Base-by-base conservation (phyloP, 2,113 vertebrate species). In the Chauna torquata region DNA sequence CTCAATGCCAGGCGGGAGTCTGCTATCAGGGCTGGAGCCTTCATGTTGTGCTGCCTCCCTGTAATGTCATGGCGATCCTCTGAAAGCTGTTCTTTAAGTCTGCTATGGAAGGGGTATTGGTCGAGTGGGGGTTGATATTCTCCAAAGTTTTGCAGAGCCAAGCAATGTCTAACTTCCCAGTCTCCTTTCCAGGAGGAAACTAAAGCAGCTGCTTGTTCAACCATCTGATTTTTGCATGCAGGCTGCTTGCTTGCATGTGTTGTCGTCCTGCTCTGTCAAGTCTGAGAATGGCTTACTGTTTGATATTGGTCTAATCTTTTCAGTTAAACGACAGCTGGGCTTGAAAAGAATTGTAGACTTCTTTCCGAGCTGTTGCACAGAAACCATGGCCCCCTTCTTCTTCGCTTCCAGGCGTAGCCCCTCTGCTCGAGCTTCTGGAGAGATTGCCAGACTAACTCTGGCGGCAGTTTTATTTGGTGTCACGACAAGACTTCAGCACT, bases 221-320 rank as follows among this genome's bases (percentile, higher is more conserved):
- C 74, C 64, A 25, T 70, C 76, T 83, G 50, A 38, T 71, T 88
- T 88, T 68, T 79, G 55, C 8, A 9, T 36, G 66, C 49, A 80
- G 72, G 19, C 77, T 88, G 58, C 62, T 93, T 65, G 54, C 54
- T 88, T 75, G 34, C 23, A 23, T 50, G 47, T 71, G 65, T 76
- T 2, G 1, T 90, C 50, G 58, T 77, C 76, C 42, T 87, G 82
- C 77, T 92, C 54, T 92, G 50, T 82, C 1, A 2, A 2, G 25
- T 84, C 86, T 79, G 83, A 92, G 80, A 84, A 74, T 68, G 68
- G 23, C 90, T 96, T 70, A 49, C 59, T 88, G 86, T 72, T 96
- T 65, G 70, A 84, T 90, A 91, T 91, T 59, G 54, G 68, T 80
- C 81, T 91, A 69, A 94, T 90, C 66, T 89, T 82, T 82, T 70